Evolutionary conservation across 2,113 vertebrate genomes (phyloP).

Genomic region (Sturnus vulgaris): DNA sequence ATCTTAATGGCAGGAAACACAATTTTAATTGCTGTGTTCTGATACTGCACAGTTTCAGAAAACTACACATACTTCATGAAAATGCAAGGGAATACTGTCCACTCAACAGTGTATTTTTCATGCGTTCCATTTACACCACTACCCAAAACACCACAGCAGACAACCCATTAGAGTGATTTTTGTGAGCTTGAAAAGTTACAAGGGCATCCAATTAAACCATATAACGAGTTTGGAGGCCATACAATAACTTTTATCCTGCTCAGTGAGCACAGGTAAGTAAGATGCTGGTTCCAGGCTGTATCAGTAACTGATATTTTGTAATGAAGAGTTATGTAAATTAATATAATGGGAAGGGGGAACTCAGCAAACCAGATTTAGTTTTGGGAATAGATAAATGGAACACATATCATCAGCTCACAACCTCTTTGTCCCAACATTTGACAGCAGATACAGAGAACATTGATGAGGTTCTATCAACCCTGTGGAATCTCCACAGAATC

Average conservation of each 20-base stretch:
- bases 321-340: neutral
- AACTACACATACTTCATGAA: neutral
- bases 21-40: neutral
- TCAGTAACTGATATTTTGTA: neutral
- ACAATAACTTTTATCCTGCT: rapidly evolving
- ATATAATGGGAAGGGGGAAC: neutral
- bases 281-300: neutral
- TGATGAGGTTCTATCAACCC: neutral
- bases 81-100: neutral
- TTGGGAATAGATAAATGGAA: neutral
- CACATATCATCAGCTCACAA: neutral
- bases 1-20: neutral
- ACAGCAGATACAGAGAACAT: neutral
- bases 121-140: neutral
- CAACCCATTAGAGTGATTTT: neutral
- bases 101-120: neutral
- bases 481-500: neutral
- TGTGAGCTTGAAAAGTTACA: neutral
- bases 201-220: neutral
- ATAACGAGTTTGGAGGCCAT: neutral
- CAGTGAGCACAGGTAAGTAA: neutral
- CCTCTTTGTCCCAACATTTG: neutral
- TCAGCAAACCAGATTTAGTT: neutral
- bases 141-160: neutral
- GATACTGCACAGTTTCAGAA: neutral